A percentile compares a stretch with the other conserved stretches of the same genome.
Conservation (phyloP, 2,888 invertebrate species). For the Heliconius ismenius region DNA sequence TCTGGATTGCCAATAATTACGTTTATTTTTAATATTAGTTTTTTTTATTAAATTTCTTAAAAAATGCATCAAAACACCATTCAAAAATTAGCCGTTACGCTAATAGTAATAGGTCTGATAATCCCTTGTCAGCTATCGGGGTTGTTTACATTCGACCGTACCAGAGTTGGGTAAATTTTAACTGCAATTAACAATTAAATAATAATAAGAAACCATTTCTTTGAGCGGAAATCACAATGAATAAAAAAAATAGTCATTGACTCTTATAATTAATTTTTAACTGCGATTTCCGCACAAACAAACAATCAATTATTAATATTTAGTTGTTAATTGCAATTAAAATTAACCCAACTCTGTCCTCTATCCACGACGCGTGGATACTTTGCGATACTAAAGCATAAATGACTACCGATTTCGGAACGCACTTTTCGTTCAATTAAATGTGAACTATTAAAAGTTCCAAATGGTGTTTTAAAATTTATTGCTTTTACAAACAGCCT, state of each 20-base stretch:
- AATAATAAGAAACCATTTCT: not conserved
- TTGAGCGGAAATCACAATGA: not conserved
- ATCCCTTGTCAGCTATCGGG: slow-evolving; percentile 73
- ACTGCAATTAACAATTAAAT: not conserved
- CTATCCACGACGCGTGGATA: slow-evolving; percentile 62
- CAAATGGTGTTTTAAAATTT: slow-evolving; percentile 39
- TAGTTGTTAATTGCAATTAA: not conserved
- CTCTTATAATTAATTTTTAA: not conserved
- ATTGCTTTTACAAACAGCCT: slow-evolving; percentile 43
- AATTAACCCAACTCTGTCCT: slow-evolving; percentile 36
- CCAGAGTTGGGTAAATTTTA: not conserved
- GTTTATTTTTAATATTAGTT: slow-evolving; percentile 59
- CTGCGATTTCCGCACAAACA: not conserved
- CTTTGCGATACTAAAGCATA: slow-evolving; percentile 44
- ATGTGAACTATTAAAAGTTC: slow-evolving; percentile 37
- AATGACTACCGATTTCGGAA: slow-evolving; percentile 43
- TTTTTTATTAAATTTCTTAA: slow-evolving; percentile 59
- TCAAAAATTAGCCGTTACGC: slow-evolving; percentile 80
- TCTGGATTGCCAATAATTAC: slow-evolving; percentile 80
- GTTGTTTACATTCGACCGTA: slow-evolving; percentile 57
- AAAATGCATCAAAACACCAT: slow-evolving; percentile 80
- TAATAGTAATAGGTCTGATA: slow-evolving; percentile 75
- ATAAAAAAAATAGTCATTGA: too few relatives aligned
- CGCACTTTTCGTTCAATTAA: slow-evolving; percentile 29
- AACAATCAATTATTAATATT: not conserved